These are phyloP conservation scores for Mactra quadrangularis DNA, from an alignment of 1,140 invertebrate genomes.

Conservation along the genomic window DNA sequence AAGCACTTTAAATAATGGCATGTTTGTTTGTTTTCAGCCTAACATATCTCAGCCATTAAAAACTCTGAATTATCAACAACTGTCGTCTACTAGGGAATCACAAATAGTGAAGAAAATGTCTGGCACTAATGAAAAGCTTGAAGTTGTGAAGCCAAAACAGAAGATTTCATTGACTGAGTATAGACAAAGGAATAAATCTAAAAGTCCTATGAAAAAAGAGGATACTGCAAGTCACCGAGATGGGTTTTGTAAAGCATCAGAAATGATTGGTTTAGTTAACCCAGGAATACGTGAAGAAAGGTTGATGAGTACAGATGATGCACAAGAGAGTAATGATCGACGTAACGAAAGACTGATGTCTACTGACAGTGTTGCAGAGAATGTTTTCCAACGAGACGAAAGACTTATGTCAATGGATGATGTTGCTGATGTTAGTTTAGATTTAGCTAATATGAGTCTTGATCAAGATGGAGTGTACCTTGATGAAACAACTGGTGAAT, in stretches of 20 bases:
- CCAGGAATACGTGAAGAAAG: constrained; percentile 28
- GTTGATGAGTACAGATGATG: constrained; percentile 19
- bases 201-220: constrained; percentile 34
- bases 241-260: neutral
- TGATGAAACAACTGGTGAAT: constrained; percentile 42
- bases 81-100: no score
- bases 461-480: constrained; percentile 22
- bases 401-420: constrained; percentile 14
- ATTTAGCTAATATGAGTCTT: constrained; percentile 47
- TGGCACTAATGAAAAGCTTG: neutral
- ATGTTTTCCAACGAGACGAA: neutral
- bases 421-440: constrained; percentile 44
- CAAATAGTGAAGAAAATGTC: neutral
- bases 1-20: no score
- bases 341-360: neutral
- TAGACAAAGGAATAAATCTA: constrained; percentile 42
- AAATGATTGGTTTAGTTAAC: constrained; percentile 4
- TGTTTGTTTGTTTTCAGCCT: neutral
- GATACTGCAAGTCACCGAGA: neutral
- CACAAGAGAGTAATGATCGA: neutral
- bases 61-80: constrained; percentile 28
- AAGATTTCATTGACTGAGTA: constrained; percentile 30
- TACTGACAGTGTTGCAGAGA: neutral
- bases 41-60: constrained; percentile 11
- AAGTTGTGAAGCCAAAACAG: constrained; percentile 24